These are phyloP conservation scores for Mayetiola destructor DNA, from an alignment of 2,888 invertebrate species.

Conservation along the genomic window DNA sequence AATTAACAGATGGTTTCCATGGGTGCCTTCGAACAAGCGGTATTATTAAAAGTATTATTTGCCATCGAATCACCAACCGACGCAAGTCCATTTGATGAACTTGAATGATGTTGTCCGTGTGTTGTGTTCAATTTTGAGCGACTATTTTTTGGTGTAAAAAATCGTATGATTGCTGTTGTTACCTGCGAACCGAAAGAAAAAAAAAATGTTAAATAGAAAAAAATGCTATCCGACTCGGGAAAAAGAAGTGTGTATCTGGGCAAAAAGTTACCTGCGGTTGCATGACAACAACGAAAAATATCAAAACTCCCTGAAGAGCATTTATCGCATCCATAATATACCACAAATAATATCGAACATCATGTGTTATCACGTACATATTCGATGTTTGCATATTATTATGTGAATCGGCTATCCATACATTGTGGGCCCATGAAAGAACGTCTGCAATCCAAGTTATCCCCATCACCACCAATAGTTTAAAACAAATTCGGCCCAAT, in stretches of 20 bases:
- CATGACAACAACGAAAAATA: slow-evolving; percentile 54
- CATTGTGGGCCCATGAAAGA: slow-evolving; percentile 51
- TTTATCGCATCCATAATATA: slow-evolving; percentile 73
- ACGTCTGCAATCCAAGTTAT: slow-evolving; percentile 69
- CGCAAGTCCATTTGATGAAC: slow-evolving; percentile 65
- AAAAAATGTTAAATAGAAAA: not conserved
- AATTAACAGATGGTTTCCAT: slow-evolving; percentile 38
- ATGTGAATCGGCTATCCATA: slow-evolving; percentile 47
- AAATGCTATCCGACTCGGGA: too few relatives aligned
- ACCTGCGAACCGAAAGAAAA: slow-evolving; percentile 34
- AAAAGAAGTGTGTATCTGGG: not conserved
- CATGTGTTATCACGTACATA: not conserved
- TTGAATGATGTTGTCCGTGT: slow-evolving; percentile 51
- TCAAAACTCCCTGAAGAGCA: slow-evolving; percentile 56
- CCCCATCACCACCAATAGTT: slow-evolving; percentile 71
- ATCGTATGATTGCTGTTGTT: slow-evolving; percentile 50
- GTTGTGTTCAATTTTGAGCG: slow-evolving; percentile 40
- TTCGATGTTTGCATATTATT: not conserved
- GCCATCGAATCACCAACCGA: slow-evolving; percentile 66
- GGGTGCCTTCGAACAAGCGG: slow-evolving; percentile 39
- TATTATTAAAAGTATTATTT: slow-evolving; percentile 47
- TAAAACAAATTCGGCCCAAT: slow-evolving; percentile 71
- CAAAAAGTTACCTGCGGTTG: slow-evolving; percentile 59
- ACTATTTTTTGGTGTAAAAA: slow-evolving; percentile 45
- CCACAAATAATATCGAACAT: slow-evolving; percentile 41